phyloP scores from a whole-genome alignment of 1,140 invertebrate genomes.

The Protaetia brevitarsis region DNA sequence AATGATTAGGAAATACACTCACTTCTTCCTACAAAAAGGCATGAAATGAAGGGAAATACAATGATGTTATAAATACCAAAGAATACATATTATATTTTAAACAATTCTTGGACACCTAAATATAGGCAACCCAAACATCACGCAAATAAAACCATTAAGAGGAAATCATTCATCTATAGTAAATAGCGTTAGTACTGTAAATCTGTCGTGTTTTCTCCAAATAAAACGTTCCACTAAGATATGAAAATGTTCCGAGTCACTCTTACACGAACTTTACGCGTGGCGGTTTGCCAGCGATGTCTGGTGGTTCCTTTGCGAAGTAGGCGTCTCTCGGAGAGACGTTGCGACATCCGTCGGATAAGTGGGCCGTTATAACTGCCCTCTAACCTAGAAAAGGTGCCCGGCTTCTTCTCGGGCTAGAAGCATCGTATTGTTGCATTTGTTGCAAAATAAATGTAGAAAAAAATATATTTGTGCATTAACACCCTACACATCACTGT shows the following conservation, averaged over 20 bases:
- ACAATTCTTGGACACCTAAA: too few relatives aligned
- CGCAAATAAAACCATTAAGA: too few relatives aligned
- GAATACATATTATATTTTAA: too few relatives aligned
- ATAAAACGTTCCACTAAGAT: neutral
- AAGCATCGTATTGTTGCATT: constrained; percentile 10
- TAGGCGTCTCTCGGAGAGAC: constrained; percentile 42
- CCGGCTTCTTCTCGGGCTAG: constrained; percentile 54
- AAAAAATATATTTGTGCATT: neutral
- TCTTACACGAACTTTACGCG: constrained; percentile 67
- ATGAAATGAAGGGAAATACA: too few relatives aligned
- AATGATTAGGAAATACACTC: neutral
- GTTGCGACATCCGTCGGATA: constrained; percentile 53
- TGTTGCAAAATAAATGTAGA: neutral
- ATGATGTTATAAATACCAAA: too few relatives aligned
- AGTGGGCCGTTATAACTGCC: constrained; percentile 56
- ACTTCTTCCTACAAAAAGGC: neutral
- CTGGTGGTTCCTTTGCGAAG: constrained; percentile 41
- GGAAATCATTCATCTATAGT: too few relatives aligned
- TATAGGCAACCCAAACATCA: too few relatives aligned
- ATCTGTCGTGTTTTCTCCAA: neutral
- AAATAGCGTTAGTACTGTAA: constrained; percentile 9
- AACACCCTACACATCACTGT: too few relatives aligned
- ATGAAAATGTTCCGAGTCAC: neutral
- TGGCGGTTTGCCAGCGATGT: constrained; percentile 58
- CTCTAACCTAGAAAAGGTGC: constrained; percentile 56